Base-by-base conservation (phyloP, 2,888 invertebrate species). In the Mythimna vitellina region DNA sequence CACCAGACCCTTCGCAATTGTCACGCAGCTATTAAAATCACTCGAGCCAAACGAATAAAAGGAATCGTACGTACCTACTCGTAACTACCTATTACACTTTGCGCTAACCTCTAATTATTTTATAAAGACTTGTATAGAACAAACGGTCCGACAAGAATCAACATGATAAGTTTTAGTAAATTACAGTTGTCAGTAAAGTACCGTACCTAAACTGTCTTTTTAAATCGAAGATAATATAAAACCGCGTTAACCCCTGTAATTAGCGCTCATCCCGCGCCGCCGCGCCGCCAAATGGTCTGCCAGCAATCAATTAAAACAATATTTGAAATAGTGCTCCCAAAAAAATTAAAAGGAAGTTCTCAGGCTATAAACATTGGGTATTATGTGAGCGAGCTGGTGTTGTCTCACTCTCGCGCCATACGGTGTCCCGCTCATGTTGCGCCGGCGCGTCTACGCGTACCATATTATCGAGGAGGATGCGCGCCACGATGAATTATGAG, bases 231-330 rank as follows among this genome's bases (percentile, higher is more conserved):
- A 89, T 90, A 89, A 91, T 90, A 90, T 90, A 87, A 89, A 90
- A 87, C 86, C 76, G 84, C 87, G 88, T 90, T 89, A 90, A 89
- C 89, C 93, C 89, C 92, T 92, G 91, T 94, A 95, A 95, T 95
- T 94, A 95, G 88, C 85, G 86, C 78, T 86, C 87, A 87, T 87
- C 88, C 87, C 87, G 87, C 83, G 76, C 87, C 88, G 87, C 86
- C 87, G 83, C 90, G 92, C 94, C 94, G 94, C 94, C 95, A 91
- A 93, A 93, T 93, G 93, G 93, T 95, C 95, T 95, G 92, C 92
- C 90, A 90, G 94, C 95, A 94, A 95, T 95, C 95, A 94, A 95
- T 95, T 95, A 95, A 95, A 95, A 95, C 95, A 95, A 96, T 96
- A 96, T 96, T 96, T 95, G 94, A 94, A 95, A 95, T 95, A 93